Percentiles rank a stretch among this genome's conserved stretches.
phyloP scores from a whole-genome alignment of 2,113 vertebrate species.

The Brachyistius frenatus region DNA sequence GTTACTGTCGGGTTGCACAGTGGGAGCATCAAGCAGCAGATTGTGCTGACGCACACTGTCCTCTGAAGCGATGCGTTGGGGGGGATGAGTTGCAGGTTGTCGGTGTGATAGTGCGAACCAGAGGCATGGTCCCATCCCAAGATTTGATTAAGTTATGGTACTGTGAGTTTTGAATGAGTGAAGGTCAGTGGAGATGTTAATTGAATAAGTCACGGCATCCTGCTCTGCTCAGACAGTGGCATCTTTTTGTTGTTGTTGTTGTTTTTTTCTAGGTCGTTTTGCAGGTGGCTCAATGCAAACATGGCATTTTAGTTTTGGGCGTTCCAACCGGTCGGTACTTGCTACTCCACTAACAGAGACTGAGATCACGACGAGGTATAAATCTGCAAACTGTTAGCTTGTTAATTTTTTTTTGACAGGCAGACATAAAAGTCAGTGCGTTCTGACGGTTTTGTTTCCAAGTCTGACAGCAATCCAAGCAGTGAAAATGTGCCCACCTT shows the following conservation, averaged over 20 bases:
- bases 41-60: conserved; percentile 68
- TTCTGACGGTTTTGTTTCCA: conserved; percentile 10
- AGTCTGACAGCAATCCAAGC: background rate
- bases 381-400: conserved; percentile 30
- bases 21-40: conserved; percentile 69
- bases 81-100: conserved; percentile 53
- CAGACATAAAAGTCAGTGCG: background rate
- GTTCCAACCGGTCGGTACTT: conserved; percentile 15
- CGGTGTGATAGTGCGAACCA: conserved; percentile 49
- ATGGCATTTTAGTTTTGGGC: background rate
- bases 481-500: background rate
- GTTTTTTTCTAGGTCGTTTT: conserved; percentile 33
- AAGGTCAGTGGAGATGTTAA: conserved; percentile 66
- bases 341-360: background rate
- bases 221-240: conserved; percentile 21
- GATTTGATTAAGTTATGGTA: conserved; percentile 47
- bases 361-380: conserved; percentile 18
- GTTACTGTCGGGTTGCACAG: conserved; percentile 59
- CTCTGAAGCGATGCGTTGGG: conserved; percentile 43
- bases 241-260: conserved; percentile 9
- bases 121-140: conserved; percentile 27
- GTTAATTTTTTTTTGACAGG: conserved; percentile 19
- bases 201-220: conserved; percentile 52
- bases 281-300: conserved; percentile 31
- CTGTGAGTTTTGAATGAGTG: conserved; percentile 53